Evolutionary conservation across 2,888 invertebrate species (phyloP), one percentile per base, ranked within the genome.

Genomic region (Ectropis crepuscularia): DNA sequence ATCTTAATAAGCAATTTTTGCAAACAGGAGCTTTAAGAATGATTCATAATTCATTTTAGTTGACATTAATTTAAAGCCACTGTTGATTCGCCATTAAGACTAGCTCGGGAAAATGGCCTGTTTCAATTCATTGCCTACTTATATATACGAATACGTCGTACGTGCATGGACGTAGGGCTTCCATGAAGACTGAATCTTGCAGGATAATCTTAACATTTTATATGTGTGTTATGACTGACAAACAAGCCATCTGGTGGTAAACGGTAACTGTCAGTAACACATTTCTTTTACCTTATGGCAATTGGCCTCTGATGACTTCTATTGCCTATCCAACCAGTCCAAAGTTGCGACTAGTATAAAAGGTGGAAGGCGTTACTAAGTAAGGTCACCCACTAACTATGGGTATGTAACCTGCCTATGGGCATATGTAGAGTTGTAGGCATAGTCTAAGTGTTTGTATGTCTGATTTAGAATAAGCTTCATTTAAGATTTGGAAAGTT

Each of bases 41-140:
- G 46, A 55, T 61, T 61, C 64, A 54, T 58, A 60, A 57, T 63
- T 63, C 41, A 60, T 65, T 62, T 61, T 61, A 60, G 58, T 63
- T 58, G 36, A 60, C 51, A 48, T 62, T 66, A 65, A 65, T 69
- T 65, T 71, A 64, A 68, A 66, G 63, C 55, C 51, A 47, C 53
- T 66, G 72, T 70, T 67, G 77, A 78, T 83, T 83, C 76, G 76
- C 80, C 73, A 83, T 85, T 82, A 81, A 79, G 77, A 73, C 82
- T 85, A 87, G 83, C 75, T 74, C 81, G 75, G 83, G 87, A 86
- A 87, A 84, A 88, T 83, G 80, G 81, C 80, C 82, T 79, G 84
- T 78, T 87, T 81, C 81, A 79, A 84, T 88, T 85, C 84, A 83
- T 84, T 86, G 84, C 83, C 81, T 80, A 75, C 82, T 80, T 86